Percentiles rank a stretch among this genome's conserved stretches.
These are phyloP conservation scores for Caerostris extrusa DNA, from an alignment of 1,140 invertebrate genomes.

Conservation along the genomic window DNA sequence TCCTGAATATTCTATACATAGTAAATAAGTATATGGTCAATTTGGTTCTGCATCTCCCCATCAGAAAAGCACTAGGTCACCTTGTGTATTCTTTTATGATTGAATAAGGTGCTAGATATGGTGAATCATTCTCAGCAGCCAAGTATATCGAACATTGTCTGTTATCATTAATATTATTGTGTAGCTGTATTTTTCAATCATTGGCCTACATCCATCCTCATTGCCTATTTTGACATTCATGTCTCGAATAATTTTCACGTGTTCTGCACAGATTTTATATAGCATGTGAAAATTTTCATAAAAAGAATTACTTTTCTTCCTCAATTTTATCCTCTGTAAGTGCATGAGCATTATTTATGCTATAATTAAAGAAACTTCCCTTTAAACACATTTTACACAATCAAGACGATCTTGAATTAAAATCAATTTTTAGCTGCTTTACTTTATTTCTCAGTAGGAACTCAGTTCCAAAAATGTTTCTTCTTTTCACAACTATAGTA, in stretches of 20 bases:
- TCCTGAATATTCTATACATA: neutral
- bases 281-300: constrained; percentile 19
- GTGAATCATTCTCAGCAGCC: constrained; percentile 19
- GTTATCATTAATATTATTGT: neutral
- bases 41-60: neutral
- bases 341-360: neutral
- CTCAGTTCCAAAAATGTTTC: neutral
- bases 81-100: constrained; percentile 6
- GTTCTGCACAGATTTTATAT: neutral
- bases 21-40: constrained; percentile 22
- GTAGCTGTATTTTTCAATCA: neutral
- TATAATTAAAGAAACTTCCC: constrained; percentile 20
- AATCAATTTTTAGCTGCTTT: neutral
- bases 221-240: constrained; percentile 19
- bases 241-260: neutral
- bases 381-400: neutral
- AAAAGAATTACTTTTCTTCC: neutral
- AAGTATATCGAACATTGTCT: neutral
- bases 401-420: neutral
- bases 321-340: neutral
- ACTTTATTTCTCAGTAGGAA: neutral
- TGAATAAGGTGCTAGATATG: constrained; percentile 20
- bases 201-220: neutral
- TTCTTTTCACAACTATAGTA: constrained; percentile 13
- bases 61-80: neutral